A percentile compares a stretch with the other conserved stretches of the same genome.
These are phyloP conservation scores for Sorex araneus DNA, from an alignment of 2,113 vertebrate genomes.

Conservation along the genomic window DNA sequence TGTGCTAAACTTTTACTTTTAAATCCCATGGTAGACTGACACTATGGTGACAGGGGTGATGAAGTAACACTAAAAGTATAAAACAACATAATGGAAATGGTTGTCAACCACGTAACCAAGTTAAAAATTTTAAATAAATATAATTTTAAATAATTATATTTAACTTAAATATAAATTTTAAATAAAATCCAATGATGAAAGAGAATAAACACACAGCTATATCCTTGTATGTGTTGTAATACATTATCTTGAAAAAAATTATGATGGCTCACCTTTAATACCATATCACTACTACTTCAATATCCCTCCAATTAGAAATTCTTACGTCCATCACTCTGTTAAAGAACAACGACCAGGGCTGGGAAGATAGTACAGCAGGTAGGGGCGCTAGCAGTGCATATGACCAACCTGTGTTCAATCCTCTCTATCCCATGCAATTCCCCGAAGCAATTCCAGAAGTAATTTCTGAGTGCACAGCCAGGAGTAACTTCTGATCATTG, in stretches of 20 bases:
- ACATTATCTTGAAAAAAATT: conserved; percentile 45
- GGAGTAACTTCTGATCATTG: no score
- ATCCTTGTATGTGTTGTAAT: conserved; percentile 18
- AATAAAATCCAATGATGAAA: not conserved
- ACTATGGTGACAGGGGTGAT: no score
- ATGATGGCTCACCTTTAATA: conserved; percentile 37
- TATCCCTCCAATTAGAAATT: conserved; percentile 30
- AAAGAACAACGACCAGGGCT: conserved; percentile 46
- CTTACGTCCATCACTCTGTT: conserved; percentile 50
- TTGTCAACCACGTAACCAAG: no score
- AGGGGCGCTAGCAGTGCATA: no score
- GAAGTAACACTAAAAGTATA: no score
- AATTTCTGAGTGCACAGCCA: no score
- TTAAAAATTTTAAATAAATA: not conserved
- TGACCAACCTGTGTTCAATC: no score
- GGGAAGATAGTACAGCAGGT: no score
- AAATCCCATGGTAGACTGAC: not conserved
- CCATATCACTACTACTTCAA: conserved; percentile 25
- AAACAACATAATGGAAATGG: no score
- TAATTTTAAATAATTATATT: not conserved
- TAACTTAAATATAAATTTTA: no score
- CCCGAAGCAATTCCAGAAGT: no score
- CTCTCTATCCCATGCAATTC: no score
- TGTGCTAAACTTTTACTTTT: conserved; percentile 48
- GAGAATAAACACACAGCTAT: not conserved